Base-by-base conservation (phyloP, 1,140 invertebrate species). In the Oncopodura yosiiana region DNA sequence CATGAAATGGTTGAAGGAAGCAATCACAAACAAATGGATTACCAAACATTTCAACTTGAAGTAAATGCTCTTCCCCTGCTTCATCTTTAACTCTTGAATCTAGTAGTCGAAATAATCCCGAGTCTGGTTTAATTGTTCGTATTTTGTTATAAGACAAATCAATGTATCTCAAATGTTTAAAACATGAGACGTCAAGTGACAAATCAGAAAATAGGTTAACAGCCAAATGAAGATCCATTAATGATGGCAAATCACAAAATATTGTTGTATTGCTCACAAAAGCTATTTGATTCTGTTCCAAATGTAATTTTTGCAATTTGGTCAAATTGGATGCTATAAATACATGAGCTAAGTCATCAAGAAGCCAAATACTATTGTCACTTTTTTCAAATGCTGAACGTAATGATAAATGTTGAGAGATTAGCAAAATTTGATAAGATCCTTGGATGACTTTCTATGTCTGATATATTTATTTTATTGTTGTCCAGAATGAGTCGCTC, bases 401-500 rank as follows among this genome's bases (percentile, higher is more conserved):
- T 78, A n/a, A n/a, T n/a, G n/a, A n/a, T n/a, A n/a, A n/a, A n/a
- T n/a, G n/a, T n/a, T n/a, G n/a, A 66, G 3, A 88, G 69, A 48
- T 82, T 83, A 1, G 77, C 69, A 68, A 88, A 86, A 69, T 86
- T 87, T 2, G 82, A 85, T 65, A 88, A 85, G 3, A 88, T 73
- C 46, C 84, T 71, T 0, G 82, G 83, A 71, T 86, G 84, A 19
- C 77, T 74, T 2, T 78, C 73, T 16, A 77, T 66, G 2, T 26
- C 58, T 67, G 65, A 18, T 66, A 65, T 63, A 0, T 76, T 75
- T 41, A 83, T 79, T 1, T 78, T 76, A 65, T 88, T 88, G 64
- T 86, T 79, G 65, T 86, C 82, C 4, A 88, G 70, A 56, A 84
- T 79, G 1, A 88, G 69, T n/a, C 79, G 72, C 65, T 82, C 74